Conservation (phyloP, 2,888 invertebrate genomes). For the Eristalis arbustorum region DNA sequence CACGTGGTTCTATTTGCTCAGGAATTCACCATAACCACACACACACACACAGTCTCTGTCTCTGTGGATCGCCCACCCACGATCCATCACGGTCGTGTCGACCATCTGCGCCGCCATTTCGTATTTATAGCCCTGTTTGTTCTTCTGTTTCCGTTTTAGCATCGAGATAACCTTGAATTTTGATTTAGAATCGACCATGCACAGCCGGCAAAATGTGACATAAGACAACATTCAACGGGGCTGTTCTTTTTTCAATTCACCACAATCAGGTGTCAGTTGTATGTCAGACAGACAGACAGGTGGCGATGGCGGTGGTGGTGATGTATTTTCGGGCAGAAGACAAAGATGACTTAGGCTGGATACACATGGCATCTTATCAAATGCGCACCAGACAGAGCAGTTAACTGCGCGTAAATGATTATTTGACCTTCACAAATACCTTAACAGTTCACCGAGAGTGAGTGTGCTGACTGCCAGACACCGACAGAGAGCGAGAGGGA, state of each 20-base stretch:
- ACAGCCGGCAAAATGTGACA: slow-evolving; percentile 15
- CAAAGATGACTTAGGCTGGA: slow-evolving; percentile 16
- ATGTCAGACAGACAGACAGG: background rate
- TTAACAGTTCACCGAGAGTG: background rate
- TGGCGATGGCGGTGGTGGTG: background rate
- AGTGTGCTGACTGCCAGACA: background rate
- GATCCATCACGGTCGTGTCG: slow-evolving; percentile 19
- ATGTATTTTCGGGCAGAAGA: background rate
- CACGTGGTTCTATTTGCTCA: slow-evolving; percentile 50
- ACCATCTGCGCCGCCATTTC: slow-evolving; percentile 58
- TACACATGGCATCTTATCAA: slow-evolving; percentile 25
- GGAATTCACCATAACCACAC: background rate
- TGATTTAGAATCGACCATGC: slow-evolving; percentile 22
- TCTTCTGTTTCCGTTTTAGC: slow-evolving; percentile 35
- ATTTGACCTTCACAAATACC: slow-evolving; percentile 63
- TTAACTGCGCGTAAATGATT: slow-evolving; percentile 47
- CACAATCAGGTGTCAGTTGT: background rate
- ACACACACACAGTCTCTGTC: background rate
- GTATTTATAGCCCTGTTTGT: slow-evolving; percentile 54
- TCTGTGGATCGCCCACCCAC: background rate
- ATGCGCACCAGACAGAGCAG: slow-evolving; percentile 36
- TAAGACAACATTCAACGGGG: background rate
- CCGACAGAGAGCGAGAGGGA: background rate
- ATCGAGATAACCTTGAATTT: slow-evolving; percentile 61
- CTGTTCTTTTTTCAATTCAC: background rate